Base-by-base conservation (phyloP, 2,113 vertebrate genomes). In the Gymnocephalus cernua region DNA sequence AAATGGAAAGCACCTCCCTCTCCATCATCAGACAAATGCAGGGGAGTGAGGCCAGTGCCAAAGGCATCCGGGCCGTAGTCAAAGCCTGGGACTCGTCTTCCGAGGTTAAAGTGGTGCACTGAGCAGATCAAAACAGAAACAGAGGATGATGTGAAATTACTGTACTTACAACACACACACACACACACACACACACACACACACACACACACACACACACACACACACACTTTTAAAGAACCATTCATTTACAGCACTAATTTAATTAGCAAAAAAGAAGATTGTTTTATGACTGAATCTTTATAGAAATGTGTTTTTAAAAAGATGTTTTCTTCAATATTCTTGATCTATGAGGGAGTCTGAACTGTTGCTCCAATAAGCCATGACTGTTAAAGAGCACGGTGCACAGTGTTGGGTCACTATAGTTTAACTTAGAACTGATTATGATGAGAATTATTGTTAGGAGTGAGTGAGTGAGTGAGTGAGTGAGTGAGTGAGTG, bases 21-120 rank as follows among this genome's bases (percentile, higher is more conserved):
- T 3, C 98, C 99, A 9, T 99, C 99, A 0, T 99, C 99, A 1
- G 99, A 99, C 57, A 99, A 96, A 77, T 99, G 98, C 71, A 99
- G 94, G 0, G 98, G 98, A 0, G 98, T 99, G 72, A 99, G 96
- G 77, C 98, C 98, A 0, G 98, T 98, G 78, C 99, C 98, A 14
- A 99, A 99, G 1, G 94, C 95, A 0, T 99, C 97, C 0, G 97
- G 98, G 61, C 97, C 97, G 0, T 99, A 99, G 88, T 99, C 98
- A 18, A 99, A 99, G 12, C 97, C 98, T 0, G 97, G 97, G 91
- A 99, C 98, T 89, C 97, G 94, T 70, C 97, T 95, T 21, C 98
- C 98, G n/a, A 99, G 93, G 93, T 99, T 98, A 80, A 99, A 99
- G 89, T 99, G 98, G 81, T 99, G 98, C 93, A 99, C 98, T 99